Conservation (phyloP, 1,140 invertebrate genomes). For the Trichonephila clavata region DNA sequence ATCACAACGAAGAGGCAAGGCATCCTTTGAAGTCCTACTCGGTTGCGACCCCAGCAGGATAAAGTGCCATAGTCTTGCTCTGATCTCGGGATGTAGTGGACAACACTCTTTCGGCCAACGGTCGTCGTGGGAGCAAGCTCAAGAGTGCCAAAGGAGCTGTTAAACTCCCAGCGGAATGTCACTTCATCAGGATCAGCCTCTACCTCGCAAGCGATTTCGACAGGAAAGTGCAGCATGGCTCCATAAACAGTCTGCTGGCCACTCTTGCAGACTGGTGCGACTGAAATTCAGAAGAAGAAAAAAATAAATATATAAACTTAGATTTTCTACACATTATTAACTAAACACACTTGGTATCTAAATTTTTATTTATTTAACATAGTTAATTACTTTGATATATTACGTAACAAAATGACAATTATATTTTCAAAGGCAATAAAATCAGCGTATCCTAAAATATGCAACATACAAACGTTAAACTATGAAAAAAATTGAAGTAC, state of each 20-base stretch:
- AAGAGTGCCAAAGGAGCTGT: constrained; percentile 93
- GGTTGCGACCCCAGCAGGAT: constrained; percentile 78
- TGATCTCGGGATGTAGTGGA: constrained; percentile 83
- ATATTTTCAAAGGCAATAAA: no score
- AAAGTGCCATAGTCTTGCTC: constrained; percentile 88
- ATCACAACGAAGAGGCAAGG: constrained; percentile 79
- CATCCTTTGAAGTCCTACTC: constrained; percentile 78
- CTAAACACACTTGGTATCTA: no score
- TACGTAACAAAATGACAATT: no score
- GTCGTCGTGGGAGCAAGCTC: constrained; percentile 83
- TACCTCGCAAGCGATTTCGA: constrained; percentile 87
- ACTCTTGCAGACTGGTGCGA: constrained; percentile 87
- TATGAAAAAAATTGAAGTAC: no score
- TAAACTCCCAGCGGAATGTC: constrained; percentile 94
- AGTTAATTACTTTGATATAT: no score
- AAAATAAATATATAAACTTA: no score
- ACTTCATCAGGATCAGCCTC: constrained; percentile 92
- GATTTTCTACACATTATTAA: no score
- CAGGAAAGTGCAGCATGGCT: constrained; percentile 72
- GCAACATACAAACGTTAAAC: no score
- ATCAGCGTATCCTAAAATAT: no score
- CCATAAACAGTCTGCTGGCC: constrained; percentile 75
- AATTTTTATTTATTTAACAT: no score
- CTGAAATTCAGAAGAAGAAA: constrained; percentile 51
- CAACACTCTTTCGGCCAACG: constrained; percentile 79